A percentile compares a stretch with the other conserved stretches of the same genome.
These are phyloP conservation scores for Aix galericulata DNA, from an alignment of 2,113 vertebrate genomes.

Conservation along the genomic window DNA sequence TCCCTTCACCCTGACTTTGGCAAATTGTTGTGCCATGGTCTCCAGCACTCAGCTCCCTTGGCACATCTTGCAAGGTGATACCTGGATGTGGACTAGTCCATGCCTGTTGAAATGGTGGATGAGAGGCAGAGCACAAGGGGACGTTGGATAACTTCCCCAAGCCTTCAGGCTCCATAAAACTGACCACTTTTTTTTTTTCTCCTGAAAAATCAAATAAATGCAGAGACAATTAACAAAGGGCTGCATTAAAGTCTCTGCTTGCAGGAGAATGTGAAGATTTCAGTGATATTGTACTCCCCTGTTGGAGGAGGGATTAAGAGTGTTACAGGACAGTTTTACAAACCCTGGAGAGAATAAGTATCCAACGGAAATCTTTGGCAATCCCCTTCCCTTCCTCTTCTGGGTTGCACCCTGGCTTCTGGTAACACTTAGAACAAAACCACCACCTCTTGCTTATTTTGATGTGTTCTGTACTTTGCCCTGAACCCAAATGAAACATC, in stretches of 20 bases:
- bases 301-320: slow-evolving; percentile 14
- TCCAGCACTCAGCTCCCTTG: not conserved
- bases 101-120: not conserved
- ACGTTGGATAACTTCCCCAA: not conserved
- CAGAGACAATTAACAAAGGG: slow-evolving; percentile 43
- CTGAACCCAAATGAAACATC: slow-evolving; percentile 23
- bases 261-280: not conserved
- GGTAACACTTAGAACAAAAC: slow-evolving; percentile 20
- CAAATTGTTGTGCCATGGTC: not conserved
- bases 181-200: not conserved
- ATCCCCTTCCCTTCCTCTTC: slow-evolving; percentile 13
- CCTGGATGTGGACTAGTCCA: not conserved
- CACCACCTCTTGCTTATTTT: slow-evolving; percentile 28
- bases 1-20: not conserved
- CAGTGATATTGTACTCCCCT: not conserved
- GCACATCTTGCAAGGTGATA: not conserved
- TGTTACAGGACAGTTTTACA: slow-evolving; percentile 2
- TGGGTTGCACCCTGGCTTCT: slow-evolving; percentile 29
- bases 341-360: slow-evolving; percentile 8
- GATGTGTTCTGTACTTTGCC: not conserved
- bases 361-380: slow-evolving; percentile 36
- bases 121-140: not conserved
- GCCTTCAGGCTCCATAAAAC: slow-evolving; percentile 29
- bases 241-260: slow-evolving; percentile 38
- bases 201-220: not conserved